A percentile compares a stretch with the other conserved stretches of the same genome.
Conservation (phyloP, 2,797 vertebrate genomes). For the Paramormyrops hopkinsi region DNA sequence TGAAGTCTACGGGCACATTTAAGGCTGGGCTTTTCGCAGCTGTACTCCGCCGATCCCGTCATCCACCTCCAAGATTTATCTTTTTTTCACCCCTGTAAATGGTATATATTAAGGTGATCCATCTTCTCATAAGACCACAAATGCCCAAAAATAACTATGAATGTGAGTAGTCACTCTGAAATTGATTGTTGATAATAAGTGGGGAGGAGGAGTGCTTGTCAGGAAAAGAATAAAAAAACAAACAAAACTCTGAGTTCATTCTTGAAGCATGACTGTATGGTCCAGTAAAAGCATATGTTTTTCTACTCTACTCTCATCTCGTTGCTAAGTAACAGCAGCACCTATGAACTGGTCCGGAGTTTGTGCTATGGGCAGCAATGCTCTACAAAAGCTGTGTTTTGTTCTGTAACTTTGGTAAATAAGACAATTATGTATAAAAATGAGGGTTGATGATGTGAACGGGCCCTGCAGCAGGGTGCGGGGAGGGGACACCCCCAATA, state of each 20-base stretch:
- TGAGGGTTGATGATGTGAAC: neutral
- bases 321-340: neutral
- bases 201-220: neutral
- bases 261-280: neutral
- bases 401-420: neutral
- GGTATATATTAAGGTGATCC: neutral
- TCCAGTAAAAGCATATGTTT: neutral
- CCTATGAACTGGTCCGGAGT: neutral
- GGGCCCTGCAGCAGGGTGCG: neutral
- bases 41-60: neutral
- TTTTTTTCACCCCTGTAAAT: neutral
- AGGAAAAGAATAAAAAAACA: neutral
- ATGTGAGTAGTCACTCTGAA: neutral
- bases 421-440: too few species aligned
- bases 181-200: neutral
- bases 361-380: neutral
- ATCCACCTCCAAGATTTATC: neutral
- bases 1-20: neutral
- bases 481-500: neutral
- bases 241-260: neutral
- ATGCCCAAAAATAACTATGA: neutral
- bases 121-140: neutral
- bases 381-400: neutral
- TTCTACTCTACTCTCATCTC: neutral
- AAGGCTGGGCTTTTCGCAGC: neutral